Evolutionary conservation across 2,888 invertebrate species (phyloP).

Genomic region (Pammene aurita): DNA sequence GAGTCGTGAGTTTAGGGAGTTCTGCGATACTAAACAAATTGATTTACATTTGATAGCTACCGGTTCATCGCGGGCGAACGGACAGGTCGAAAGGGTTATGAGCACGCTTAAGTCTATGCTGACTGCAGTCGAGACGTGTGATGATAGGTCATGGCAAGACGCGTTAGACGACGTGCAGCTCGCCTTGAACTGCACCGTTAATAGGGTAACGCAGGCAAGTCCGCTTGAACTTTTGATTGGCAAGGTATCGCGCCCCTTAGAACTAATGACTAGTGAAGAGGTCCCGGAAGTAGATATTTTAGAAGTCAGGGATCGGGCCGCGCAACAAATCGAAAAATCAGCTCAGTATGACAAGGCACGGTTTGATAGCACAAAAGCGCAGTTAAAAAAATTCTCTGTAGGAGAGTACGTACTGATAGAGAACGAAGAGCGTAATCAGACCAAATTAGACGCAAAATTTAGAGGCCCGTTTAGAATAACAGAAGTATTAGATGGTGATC

Average conservation of each 20-base stretch:
- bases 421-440: neutral
- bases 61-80: neutral
- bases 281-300: neutral
- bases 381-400: neutral
- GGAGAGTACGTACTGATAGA: neutral
- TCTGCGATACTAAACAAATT: neutral
- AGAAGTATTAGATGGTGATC: too few species aligned
- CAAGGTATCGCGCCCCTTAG: neutral
- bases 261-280: neutral
- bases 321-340: neutral
- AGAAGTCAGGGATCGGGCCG: neutral
- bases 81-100: neutral
- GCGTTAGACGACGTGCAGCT: neutral
- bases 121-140: neutral
- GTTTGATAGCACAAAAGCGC: neutral
- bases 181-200: neutral
- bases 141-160: neutral
- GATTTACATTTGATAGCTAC: neutral
- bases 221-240: constrained; percentile 1
- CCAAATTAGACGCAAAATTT: neutral
- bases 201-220: neutral
- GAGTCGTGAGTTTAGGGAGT: neutral
- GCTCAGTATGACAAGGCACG: neutral
- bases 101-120: neutral
- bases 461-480: neutral